Conservation (phyloP, 2,113 vertebrate species). For the Epinephelus fuscoguttatus region DNA sequence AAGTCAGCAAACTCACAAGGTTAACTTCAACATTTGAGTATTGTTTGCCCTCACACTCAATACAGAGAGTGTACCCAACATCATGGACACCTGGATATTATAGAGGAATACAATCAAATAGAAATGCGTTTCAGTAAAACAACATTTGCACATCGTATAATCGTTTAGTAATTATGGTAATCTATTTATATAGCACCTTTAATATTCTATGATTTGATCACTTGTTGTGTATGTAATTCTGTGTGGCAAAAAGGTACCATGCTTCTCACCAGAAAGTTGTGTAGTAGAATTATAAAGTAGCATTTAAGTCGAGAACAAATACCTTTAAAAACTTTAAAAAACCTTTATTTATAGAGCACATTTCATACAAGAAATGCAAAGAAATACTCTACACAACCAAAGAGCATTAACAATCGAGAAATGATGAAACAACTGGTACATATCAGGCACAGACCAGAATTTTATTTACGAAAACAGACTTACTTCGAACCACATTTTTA, state of each 20-base stretch:
- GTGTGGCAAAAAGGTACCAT: too few species aligned
- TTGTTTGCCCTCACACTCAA: background rate
- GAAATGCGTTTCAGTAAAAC: background rate
- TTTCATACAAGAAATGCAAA: too few species aligned
- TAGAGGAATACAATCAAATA: background rate
- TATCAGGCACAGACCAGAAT: background rate
- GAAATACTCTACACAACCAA: background rate
- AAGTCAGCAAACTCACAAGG: too few species aligned
- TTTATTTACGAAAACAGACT: background rate
- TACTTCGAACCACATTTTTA: background rate
- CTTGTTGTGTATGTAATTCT: too few species aligned
- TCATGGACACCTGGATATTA: background rate
- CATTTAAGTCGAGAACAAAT: too few species aligned
- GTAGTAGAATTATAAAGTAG: too few species aligned
- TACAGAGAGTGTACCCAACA: too few species aligned
- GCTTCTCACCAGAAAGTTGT: too few species aligned
- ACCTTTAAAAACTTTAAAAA: too few species aligned
- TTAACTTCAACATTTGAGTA: background rate
- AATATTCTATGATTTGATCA: too few species aligned
- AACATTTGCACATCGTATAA: background rate
- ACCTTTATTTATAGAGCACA: too few species aligned
- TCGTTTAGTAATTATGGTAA: background rate
- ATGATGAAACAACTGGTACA: background rate
- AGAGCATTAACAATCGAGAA: background rate
- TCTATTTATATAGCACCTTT: background rate